These are phyloP conservation scores for Ochlodes sylvanus DNA, from an alignment of 2,888 invertebrate species.

Conservation along the genomic window DNA sequence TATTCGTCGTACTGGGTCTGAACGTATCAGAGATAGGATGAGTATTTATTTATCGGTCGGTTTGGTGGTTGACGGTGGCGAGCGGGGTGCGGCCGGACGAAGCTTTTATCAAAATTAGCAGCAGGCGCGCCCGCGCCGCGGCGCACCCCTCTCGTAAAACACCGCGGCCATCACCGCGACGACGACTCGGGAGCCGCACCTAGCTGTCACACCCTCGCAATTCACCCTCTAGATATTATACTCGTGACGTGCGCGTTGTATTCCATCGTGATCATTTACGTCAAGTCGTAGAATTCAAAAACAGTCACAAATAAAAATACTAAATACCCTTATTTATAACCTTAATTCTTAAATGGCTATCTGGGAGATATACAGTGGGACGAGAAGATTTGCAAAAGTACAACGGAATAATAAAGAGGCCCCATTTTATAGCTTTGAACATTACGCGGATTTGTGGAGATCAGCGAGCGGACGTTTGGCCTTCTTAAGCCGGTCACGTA, in stretches of 20 bases:
- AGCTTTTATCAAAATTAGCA: slow-evolving; percentile 84
- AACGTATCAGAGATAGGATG: slow-evolving; percentile 31
- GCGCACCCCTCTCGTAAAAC: slow-evolving; percentile 81
- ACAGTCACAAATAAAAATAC: neutral
- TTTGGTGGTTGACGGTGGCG: slow-evolving; percentile 58
- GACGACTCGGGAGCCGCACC: slow-evolving; percentile 72
- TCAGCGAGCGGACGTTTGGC: slow-evolving; percentile 38
- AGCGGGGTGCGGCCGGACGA: slow-evolving; percentile 75
- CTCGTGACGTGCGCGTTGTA: slow-evolving; percentile 31
- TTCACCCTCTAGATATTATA: slow-evolving; percentile 55
- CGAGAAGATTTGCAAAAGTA: slow-evolving; percentile 46
- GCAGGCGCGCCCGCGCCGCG: slow-evolving; percentile 69
- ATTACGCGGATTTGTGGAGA: slow-evolving; percentile 47
- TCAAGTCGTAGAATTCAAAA: neutral
- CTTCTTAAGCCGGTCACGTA: slow-evolving; percentile 41
- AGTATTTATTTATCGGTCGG: slow-evolving; percentile 68
- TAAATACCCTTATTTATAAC: neutral
- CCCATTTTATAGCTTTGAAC: slow-evolving; percentile 43
- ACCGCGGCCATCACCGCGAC: slow-evolving; percentile 73
- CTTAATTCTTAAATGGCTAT: slow-evolving; percentile 50
- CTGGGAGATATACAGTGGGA: slow-evolving; percentile 49
- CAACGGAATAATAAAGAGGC: slow-evolving; percentile 48
- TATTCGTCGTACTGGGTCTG: neutral
- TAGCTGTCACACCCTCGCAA: slow-evolving; percentile 70
- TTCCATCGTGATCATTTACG: slow-evolving; percentile 4